Evolutionary conservation across 2,888 invertebrate species (phyloP).

Genomic region (Heliothis peltigera): DNA sequence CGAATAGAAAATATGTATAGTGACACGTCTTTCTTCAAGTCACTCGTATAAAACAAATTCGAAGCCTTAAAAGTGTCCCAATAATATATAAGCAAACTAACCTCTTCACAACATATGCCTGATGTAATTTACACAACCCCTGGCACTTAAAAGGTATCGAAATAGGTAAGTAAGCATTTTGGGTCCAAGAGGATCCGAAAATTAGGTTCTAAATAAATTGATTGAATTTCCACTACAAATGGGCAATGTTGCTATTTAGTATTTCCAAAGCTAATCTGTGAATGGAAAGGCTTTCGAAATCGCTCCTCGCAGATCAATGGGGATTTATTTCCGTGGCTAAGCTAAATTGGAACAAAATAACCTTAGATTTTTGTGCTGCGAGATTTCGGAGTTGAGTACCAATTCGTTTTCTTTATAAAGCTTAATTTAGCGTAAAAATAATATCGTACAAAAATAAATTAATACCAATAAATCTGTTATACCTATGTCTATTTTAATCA

Average conservation of each 20-base stretch:
- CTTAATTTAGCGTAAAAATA: too few relatives aligned
- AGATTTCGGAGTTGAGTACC: background rate
- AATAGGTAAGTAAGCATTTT: constrained; percentile 5
- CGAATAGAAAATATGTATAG: background rate
- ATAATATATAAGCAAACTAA: constrained; percentile 21
- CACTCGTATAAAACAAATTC: constrained; percentile 2
- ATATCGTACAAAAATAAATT: background rate
- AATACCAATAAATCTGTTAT: too few relatives aligned
- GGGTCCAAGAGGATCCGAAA: constrained; percentile 26
- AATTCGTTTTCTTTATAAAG: background rate
- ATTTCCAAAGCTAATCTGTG: constrained; percentile 51
- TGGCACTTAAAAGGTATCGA: constrained; percentile 19
- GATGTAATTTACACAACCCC: constrained; percentile 35
- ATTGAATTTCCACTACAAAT: constrained; percentile 61
- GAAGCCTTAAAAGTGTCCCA: constrained; percentile 14
- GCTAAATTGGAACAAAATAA: constrained; percentile 43
- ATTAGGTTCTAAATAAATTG: constrained; percentile 53
- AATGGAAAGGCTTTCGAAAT: constrained; percentile 53
- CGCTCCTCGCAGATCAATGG: constrained; percentile 47
- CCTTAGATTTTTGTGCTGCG: constrained; percentile 26
- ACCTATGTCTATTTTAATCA: too few relatives aligned
- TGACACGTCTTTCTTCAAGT: background rate
- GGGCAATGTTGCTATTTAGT: constrained; percentile 29
- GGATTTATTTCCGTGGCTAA: constrained; percentile 38
- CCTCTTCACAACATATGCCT: constrained; percentile 25